phyloP scores from a whole-genome alignment of 2,888 invertebrate species.

The Trichopria drosophilae region DNA sequence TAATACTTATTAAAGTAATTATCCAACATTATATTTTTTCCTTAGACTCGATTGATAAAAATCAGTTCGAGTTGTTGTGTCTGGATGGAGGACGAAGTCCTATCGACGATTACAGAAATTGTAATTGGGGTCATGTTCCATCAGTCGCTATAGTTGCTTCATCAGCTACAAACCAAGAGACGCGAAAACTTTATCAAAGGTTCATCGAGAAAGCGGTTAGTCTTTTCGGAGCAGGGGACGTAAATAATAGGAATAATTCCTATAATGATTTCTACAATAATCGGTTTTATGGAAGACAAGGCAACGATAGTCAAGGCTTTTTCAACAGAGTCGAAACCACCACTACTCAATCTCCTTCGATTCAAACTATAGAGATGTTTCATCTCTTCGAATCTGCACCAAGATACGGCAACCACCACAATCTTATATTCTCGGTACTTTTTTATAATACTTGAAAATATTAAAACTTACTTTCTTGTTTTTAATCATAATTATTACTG shows the following conservation, averaged over 20 bases:
- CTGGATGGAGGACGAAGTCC: slow-evolving; percentile 73
- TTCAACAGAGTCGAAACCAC: slow-evolving; percentile 32
- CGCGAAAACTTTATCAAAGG: slow-evolving; percentile 66
- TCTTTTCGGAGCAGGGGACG: slow-evolving; percentile 39
- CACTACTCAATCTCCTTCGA: slow-evolving; percentile 37
- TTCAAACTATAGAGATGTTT: slow-evolving; percentile 67
- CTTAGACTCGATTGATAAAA: slow-evolving; percentile 67
- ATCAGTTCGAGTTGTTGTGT: slow-evolving; percentile 80
- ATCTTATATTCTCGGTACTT: slow-evolving; percentile 77
- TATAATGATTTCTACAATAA: slow-evolving; percentile 36
- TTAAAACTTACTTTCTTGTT: slow-evolving; percentile 13
- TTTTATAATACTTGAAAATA: slow-evolving; percentile 11
- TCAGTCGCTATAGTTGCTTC: slow-evolving; percentile 83
- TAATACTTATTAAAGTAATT: slow-evolving; percentile 10
- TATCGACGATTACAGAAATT: slow-evolving; percentile 70
- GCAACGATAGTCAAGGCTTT: slow-evolving; percentile 36
- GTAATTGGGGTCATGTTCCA: slow-evolving; percentile 86
- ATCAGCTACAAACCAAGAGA: slow-evolving; percentile 70
- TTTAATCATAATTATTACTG: slow-evolving; percentile 22
- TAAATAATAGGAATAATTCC: slow-evolving; percentile 23
- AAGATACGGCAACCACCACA: slow-evolving; percentile 69
- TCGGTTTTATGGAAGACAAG: slow-evolving; percentile 35
- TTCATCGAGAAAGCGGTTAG: slow-evolving; percentile 66
- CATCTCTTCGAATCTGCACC: slow-evolving; percentile 74
- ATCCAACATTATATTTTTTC: slow-evolving; percentile 15